Conservation (phyloP, 2,113 vertebrate species). For the Pseudopipra pipra region DNA sequence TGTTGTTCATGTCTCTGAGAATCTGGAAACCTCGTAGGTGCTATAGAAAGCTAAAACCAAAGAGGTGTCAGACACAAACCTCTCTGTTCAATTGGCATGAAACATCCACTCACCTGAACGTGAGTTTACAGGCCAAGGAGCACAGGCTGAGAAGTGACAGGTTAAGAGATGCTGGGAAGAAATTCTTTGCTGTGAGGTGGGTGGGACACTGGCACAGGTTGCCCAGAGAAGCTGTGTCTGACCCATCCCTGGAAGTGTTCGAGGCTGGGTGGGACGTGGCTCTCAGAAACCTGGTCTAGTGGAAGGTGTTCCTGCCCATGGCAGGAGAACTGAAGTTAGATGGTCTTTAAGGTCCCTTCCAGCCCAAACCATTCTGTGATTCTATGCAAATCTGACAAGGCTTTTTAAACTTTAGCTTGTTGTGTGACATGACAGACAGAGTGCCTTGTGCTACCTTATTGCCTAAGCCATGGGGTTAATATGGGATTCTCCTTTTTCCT, state of each 20-base stretch:
- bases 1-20: background rate
- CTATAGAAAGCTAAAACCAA: background rate
- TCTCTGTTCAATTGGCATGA: background rate
- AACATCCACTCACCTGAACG: background rate
- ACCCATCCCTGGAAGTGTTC: background rate
- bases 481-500: background rate
- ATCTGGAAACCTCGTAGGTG: background rate
- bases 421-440: background rate
- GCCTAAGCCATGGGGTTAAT: background rate
- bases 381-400: background rate
- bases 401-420: background rate
- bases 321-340: background rate
- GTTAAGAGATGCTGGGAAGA: no score
- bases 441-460: background rate
- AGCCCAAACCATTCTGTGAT: background rate
- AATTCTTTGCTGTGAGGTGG: background rate
- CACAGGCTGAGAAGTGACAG: background rate
- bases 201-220: background rate
- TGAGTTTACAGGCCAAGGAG: background rate
- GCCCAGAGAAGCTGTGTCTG: background rate
- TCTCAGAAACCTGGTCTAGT: accelerated
- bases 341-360: background rate
- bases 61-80: background rate
- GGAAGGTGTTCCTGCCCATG: background rate
- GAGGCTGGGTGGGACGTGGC: accelerated